Percentiles rank a stretch among this genome's conserved stretches.
phyloP scores from a whole-genome alignment of 2,797 vertebrate genomes.

The Mycteria americana region DNA sequence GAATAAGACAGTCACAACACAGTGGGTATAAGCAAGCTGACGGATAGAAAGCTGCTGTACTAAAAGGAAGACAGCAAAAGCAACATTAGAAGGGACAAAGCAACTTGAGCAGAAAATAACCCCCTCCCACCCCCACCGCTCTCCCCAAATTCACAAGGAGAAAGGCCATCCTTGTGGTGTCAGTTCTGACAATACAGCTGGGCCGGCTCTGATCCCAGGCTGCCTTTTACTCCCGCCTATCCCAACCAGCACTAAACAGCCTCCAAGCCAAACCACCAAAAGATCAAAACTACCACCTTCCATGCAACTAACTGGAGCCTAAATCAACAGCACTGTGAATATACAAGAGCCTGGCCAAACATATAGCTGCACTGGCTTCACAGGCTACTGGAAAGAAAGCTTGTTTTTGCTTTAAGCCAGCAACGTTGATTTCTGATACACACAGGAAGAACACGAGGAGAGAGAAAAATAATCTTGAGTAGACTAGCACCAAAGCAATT shows the following conservation, averaged over 20 bases:
- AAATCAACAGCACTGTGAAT: background rate
- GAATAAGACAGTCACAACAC: background rate
- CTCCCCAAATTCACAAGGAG: background rate
- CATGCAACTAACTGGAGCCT: background rate
- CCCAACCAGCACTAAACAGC: background rate
- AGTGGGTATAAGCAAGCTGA: accelerated
- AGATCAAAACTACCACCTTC: background rate
- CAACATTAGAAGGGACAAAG: background rate
- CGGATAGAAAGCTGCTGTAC: background rate
- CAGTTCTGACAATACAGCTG: background rate
- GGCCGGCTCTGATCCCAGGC: background rate
- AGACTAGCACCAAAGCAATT: background rate
- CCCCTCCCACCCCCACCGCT: too few species aligned
- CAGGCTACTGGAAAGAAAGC: background rate
- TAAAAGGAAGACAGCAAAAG: background rate
- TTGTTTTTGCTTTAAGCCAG: background rate
- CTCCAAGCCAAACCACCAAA: background rate
- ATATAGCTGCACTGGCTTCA: background rate
- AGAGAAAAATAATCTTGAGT: background rate
- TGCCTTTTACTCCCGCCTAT: background rate
- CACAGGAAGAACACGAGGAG: background rate
- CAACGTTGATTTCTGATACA: background rate
- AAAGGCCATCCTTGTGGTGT: background rate
- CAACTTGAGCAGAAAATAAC: background rate
- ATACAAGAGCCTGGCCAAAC: background rate